Base-by-base conservation (phyloP, 2,888 invertebrate genomes). In the Callosobruchus maculatus region DNA sequence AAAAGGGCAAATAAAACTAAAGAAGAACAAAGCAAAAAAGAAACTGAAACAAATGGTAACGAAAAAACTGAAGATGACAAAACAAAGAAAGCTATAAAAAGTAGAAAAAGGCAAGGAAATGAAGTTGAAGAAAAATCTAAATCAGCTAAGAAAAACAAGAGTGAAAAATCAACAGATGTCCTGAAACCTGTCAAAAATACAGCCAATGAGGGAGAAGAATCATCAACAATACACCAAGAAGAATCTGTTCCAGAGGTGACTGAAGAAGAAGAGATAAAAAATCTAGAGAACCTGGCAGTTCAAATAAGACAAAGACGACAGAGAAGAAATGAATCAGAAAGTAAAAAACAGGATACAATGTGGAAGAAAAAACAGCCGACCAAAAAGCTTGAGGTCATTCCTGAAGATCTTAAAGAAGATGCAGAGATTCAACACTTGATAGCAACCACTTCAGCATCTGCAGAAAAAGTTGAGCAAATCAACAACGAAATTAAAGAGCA, bases 401-500 rank as follows among this genome's bases (percentile, higher is more conserved):
- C 81, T 21, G 74, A 79, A 73, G 76, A 76, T n/a, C 22, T 80
- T 3, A 74, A 79, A 76, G 71, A 74, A 22, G 84, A 85, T 79
- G 83, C 82, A 72, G 85, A 85, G 68, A 73, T 85, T 22, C 77
- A 79, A 76, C 31, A 82, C 21, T 78, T 86, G 68, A 75, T 80
- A 73, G 77, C 82, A 72, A 83, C 83, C 4, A 77, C 81, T 72
- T 78, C 76, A 21, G 73, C 75, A 26, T 86, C 86, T 0, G 77
- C 78, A 72, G 80, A 80, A 72, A 82, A 82, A 74, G 79, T 82
- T 21, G 80, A 84, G 72, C 81, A 84, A 76, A 84, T 86, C 73
- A 77, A 82, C 70, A 78, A 78, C 30, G 80, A 83, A 74, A 76
- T 81, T 21, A 74, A 80, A 72, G 78, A 80, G 13, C 74, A 81